These are phyloP conservation scores for Amniataba percoides DNA, from an alignment of 2,797 vertebrate genomes.

Conservation along the genomic window DNA sequence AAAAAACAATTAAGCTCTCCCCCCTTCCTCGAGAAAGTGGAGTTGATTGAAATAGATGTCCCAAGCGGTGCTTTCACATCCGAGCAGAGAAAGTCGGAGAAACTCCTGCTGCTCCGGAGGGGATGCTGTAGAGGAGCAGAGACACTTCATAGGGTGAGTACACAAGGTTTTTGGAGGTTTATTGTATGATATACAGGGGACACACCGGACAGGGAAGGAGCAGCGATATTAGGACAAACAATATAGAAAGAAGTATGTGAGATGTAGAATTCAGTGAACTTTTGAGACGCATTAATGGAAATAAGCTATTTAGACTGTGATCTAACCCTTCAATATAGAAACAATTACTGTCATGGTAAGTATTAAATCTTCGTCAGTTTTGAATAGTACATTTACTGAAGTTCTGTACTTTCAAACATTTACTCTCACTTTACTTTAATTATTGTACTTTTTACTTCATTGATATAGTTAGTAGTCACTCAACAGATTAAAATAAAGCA, in stretches of 20 bases:
- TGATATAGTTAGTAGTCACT: background rate
- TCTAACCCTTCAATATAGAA: background rate
- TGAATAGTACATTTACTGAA: background rate
- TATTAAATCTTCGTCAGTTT: background rate
- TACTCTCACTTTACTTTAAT: background rate
- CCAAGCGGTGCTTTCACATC: constrained; percentile 51
- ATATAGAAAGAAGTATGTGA: background rate
- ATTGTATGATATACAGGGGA: background rate
- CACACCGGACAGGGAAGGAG: background rate
- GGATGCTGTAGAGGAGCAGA: constrained; percentile 60
- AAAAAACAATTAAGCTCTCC: accelerated
- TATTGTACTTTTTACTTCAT: background rate
- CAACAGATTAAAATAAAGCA: background rate
- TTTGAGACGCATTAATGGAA: background rate
- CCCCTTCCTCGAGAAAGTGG: constrained; percentile 49
- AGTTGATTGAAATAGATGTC: constrained; percentile 76
- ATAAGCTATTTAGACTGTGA: background rate
- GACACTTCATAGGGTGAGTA: constrained; percentile 50
- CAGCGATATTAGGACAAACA: accelerated
- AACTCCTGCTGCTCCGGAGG: constrained; percentile 3
- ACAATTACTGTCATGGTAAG: background rate
- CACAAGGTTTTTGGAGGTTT: background rate
- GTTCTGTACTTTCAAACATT: background rate
- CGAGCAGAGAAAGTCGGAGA: constrained; percentile 63
- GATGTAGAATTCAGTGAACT: background rate